Evolutionary conservation across 2,888 invertebrate genomes (phyloP).

Genomic region (Tenodera sinensis): DNA sequence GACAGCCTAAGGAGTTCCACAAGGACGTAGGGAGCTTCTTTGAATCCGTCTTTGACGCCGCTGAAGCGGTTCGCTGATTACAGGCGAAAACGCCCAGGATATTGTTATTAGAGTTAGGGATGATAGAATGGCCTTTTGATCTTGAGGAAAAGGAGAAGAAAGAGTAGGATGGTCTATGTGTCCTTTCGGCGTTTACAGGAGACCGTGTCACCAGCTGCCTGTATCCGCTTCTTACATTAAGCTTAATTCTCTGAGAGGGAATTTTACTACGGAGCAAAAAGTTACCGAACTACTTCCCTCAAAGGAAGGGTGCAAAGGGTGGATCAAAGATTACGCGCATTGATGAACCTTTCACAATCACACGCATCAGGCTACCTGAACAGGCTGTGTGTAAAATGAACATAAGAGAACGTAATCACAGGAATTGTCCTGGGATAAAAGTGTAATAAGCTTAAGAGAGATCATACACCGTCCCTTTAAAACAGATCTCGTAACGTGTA

Average conservation of each 20-base stretch:
- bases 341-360: background rate
- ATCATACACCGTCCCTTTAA: too few relatives aligned
- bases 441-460: too few relatives aligned
- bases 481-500: too few relatives aligned
- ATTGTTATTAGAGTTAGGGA: background rate
- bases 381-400: background rate
- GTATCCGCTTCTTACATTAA: background rate
- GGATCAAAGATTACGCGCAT: background rate
- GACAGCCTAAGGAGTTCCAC: background rate
- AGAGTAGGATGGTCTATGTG: background rate
- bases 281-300: background rate
- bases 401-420: too few relatives aligned
- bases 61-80: background rate
- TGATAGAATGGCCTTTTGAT: background rate
- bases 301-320: background rate
- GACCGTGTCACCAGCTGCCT: background rate
- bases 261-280: background rate
- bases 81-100: background rate
- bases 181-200: background rate
- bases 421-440: too few relatives aligned
- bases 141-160: background rate
- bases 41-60: background rate
- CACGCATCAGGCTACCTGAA: background rate
- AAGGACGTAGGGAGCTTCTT: background rate
- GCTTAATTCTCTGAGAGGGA: background rate